Percentiles rank a stretch among this genome's conserved stretches.
phyloP scores from a whole-genome alignment of 1,140 invertebrate genomes.

The Aphis gossypii region DNA sequence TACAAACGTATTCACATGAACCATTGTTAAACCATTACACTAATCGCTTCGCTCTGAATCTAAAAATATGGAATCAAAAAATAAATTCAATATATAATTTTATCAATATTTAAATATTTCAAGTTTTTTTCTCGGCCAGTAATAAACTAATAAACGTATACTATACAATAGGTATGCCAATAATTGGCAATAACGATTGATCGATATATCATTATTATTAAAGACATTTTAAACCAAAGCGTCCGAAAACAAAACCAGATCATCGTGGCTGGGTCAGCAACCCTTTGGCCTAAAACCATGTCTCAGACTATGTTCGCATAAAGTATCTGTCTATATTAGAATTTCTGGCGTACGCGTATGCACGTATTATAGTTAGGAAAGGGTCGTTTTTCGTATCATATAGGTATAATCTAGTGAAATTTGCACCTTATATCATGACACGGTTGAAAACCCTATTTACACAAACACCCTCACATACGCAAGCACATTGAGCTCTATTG shows the following conservation, averaged over 20 bases:
- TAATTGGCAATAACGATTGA: neutral
- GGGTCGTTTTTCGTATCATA: slow-evolving; percentile 14
- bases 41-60: no score
- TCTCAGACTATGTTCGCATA: neutral
- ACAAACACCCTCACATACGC: neutral
- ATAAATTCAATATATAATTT: no score
- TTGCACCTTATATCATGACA: slow-evolving; percentile 25
- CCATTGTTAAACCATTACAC: no score
- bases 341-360: neutral
- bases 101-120: no score
- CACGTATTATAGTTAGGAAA: neutral
- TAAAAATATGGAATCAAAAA: no score
- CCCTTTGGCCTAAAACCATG: neutral
- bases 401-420: slow-evolving; percentile 1
- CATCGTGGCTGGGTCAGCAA: neutral
- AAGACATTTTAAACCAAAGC: neutral
- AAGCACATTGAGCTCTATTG: neutral
- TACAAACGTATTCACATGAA: no score
- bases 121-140: neutral
- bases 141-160: neutral
- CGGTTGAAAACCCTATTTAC: slow-evolving; percentile 19
- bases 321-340: neutral
- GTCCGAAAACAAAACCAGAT: neutral
- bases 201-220: neutral
- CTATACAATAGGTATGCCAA: no score